Evolutionary conservation across 2,113 vertebrate species (phyloP).

Genomic region (Tragelaphus strepsiceros): DNA sequence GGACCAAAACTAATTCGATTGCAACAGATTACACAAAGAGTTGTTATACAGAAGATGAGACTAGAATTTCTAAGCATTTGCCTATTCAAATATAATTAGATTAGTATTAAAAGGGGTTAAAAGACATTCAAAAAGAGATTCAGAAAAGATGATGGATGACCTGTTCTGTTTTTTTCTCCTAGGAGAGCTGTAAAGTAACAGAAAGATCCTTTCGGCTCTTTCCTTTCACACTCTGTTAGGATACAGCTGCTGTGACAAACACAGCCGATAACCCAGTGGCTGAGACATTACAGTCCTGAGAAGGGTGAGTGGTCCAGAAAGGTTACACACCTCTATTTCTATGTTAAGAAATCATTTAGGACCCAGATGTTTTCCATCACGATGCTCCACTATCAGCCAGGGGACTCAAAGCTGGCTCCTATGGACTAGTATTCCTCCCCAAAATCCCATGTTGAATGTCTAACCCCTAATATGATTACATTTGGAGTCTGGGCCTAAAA

Average conservation of each 20-base stretch:
- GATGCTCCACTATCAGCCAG: background rate
- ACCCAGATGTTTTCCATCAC: background rate
- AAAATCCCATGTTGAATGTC: background rate
- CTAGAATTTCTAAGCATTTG: background rate
- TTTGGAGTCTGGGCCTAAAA: background rate
- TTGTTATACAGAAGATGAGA: background rate
- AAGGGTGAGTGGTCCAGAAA: too few relatives aligned
- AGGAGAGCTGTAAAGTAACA: background rate
- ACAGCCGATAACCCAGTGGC: background rate
- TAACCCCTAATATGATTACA: background rate
- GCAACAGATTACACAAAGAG: background rate
- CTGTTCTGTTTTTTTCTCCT: background rate
- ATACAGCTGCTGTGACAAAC: background rate
- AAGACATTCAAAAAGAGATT: conserved; percentile 4
- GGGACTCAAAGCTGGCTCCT: background rate
- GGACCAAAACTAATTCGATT: background rate
- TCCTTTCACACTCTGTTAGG: background rate
- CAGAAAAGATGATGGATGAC: background rate
- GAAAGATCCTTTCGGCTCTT: background rate
- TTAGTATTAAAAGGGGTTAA: background rate
- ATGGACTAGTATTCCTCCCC: background rate
- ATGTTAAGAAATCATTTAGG: too few relatives aligned
- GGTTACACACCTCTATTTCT: background rate
- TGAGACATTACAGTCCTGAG: background rate
- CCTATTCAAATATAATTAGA: background rate